These are phyloP conservation scores for Drosophila multiciliata DNA, from an alignment of 2,888 invertebrate genomes.

Conservation along the genomic window DNA sequence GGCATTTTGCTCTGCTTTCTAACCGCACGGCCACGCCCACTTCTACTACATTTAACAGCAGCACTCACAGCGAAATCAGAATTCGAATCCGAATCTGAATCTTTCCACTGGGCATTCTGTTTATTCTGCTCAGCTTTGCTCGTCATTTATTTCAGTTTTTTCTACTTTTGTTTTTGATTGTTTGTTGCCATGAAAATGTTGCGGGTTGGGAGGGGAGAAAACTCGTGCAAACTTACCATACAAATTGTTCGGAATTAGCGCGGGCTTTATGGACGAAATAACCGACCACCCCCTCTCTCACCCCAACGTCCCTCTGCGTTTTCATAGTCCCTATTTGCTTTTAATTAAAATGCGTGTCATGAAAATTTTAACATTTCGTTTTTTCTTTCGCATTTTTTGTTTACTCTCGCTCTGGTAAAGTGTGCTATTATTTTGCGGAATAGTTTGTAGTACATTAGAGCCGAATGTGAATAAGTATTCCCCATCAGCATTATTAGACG, in stretches of 20 bases:
- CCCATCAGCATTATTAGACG: background rate
- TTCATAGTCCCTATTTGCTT: slow-evolving; percentile 67
- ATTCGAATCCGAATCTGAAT: slow-evolving; percentile 32
- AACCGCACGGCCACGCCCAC: slow-evolving; percentile 58
- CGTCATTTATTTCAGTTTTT: slow-evolving; percentile 16
- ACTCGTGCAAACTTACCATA: slow-evolving; percentile 56
- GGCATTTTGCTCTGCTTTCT: slow-evolving; percentile 74
- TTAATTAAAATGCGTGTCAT: slow-evolving; percentile 81
- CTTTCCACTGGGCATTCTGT: slow-evolving; percentile 43
- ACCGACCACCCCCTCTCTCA: background rate
- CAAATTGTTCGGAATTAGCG: slow-evolving; percentile 71
- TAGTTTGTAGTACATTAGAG: background rate
- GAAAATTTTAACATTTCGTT: slow-evolving; percentile 43
- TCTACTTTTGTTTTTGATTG: background rate
- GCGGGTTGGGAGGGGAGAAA: slow-evolving; percentile 8
- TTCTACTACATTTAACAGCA: slow-evolving; percentile 68
- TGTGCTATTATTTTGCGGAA: background rate
- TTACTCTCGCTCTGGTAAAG: background rate
- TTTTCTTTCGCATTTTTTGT: slow-evolving; percentile 20
- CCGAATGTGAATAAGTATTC: background rate
- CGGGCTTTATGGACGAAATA: slow-evolving; percentile 28
- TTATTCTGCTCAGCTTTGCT: background rate
- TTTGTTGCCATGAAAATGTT: slow-evolving; percentile 25
- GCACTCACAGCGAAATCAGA: slow-evolving; percentile 2
- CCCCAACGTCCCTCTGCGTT: slow-evolving; percentile 9